These are phyloP conservation scores for Atopsyche davidsoni DNA, from an alignment of 1,140 invertebrate genomes.

Conservation along the genomic window DNA sequence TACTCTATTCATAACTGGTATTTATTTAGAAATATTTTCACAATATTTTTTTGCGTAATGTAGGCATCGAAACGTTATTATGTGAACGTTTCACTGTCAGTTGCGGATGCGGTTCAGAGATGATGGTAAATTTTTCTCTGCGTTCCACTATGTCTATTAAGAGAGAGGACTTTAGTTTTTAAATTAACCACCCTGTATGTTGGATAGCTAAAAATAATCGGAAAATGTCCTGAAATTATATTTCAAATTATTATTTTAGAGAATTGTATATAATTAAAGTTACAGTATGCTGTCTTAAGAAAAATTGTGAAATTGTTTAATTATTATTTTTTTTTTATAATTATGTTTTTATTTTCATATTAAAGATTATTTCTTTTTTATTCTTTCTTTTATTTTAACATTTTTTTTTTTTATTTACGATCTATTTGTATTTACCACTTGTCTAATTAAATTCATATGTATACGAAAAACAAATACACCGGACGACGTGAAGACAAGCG, in stretches of 20 bases:
- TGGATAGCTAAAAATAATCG: slow-evolving; percentile 2
- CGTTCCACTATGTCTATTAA: too few species aligned
- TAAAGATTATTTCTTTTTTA: slow-evolving; percentile 28
- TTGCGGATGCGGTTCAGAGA: too few species aligned
- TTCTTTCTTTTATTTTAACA: slow-evolving; percentile 24
- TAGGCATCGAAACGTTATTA: too few species aligned
- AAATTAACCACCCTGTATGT: slow-evolving; percentile 4
- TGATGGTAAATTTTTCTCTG: too few species aligned
- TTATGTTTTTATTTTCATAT: slow-evolving; percentile 30
- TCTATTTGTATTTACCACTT: background rate
- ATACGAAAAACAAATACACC: too few species aligned
- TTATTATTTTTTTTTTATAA: slow-evolving; percentile 19
- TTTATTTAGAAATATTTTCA: too few species aligned
- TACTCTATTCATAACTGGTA: too few species aligned
- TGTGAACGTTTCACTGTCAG: too few species aligned
- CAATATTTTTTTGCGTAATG: too few species aligned
- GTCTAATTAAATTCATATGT: too few species aligned
- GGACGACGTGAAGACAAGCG: too few species aligned
- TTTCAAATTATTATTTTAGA: background rate
- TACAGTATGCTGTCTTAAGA: too few species aligned
- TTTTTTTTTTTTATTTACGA: slow-evolving; percentile 7
- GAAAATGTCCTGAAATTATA: background rate
- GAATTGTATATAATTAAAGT: slow-evolving; percentile 14
- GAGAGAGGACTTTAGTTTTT: background rate
- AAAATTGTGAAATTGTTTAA: slow-evolving; percentile 9